Percentiles rank a stretch among this genome's conserved stretches.
phyloP scores from a whole-genome alignment of 92 coral and sea anemone species.

The Heliopora coerulea region DNA sequence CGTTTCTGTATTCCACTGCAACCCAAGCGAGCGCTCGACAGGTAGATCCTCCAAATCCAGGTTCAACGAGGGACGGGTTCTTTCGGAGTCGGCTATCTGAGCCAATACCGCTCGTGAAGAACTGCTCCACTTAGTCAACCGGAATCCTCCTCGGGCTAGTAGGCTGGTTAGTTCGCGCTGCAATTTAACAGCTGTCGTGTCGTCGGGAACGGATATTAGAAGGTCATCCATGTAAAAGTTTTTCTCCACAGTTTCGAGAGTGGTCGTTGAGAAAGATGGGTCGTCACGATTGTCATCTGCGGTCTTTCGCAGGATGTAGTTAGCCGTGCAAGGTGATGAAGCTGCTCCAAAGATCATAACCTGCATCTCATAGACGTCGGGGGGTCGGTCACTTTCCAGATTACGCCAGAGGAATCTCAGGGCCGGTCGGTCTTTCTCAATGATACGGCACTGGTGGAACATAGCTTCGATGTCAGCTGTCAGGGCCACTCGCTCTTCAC shows the following conservation, averaged over 20 bases:
- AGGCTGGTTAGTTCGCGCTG: conserved; percentile 49
- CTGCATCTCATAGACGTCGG: conserved; percentile 63
- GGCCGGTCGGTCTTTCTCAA: conserved; percentile 56
- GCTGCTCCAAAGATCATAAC: conserved; percentile 67
- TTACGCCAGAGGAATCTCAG: conserved; percentile 64
- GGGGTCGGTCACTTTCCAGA: conserved; percentile 41
- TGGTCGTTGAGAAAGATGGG: conserved; percentile 43
- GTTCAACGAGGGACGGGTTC: conserved; percentile 36
- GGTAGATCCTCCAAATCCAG: conserved; percentile 50
- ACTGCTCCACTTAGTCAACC: no score
- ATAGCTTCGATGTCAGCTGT: conserved; percentile 72
- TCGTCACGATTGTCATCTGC: conserved; percentile 55
- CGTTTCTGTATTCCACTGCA: conserved; percentile 61
- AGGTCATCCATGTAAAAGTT: conserved; percentile 63
- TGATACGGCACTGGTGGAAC: conserved; percentile 55
- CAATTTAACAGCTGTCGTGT: no score
- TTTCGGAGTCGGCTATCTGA: conserved; percentile 41
- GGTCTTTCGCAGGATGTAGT: conserved; percentile 62
- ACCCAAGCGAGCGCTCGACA: conserved; percentile 57
- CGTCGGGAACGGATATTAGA: conserved; percentile 53
- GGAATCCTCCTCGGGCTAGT: conserved; percentile 36
- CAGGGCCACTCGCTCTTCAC: no score
- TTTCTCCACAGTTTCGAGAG: conserved; percentile 41
- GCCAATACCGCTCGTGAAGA: conserved; percentile 45
- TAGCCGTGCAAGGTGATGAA: conserved; percentile 63